Evolutionary conservation across 1,140 invertebrate genomes (phyloP).

Genomic region (Xylocopa sonorina): DNA sequence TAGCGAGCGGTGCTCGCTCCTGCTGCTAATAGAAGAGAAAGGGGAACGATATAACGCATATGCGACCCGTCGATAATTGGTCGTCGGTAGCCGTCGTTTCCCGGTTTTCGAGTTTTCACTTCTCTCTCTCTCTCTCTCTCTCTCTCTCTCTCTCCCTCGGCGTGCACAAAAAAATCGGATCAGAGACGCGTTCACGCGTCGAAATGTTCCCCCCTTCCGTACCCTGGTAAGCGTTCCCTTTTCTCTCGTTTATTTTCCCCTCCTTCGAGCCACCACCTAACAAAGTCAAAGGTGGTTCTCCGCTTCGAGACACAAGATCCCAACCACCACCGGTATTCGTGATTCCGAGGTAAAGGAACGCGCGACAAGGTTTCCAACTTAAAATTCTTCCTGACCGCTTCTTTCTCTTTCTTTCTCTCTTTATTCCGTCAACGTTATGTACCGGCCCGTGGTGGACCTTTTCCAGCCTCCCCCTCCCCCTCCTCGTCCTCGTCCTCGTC

Average conservation of each 20-base stretch:
- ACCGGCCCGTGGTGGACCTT: conserved; percentile 11
- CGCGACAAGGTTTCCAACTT: conserved; percentile 78
- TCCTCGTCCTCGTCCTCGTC: too few relatives aligned
- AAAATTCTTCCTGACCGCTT: conserved; percentile 73
- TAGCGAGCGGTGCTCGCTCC: conserved; percentile 4
- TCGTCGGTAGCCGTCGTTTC: background rate
- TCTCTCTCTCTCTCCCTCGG: too few relatives aligned
- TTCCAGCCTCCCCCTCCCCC: conserved; percentile 33
- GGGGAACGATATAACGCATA: background rate
- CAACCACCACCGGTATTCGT: conserved; percentile 64
- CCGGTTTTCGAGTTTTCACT: background rate
- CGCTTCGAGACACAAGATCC: conserved; percentile 46
- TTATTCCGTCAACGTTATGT: conserved; percentile 11
- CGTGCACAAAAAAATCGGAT: conserved; percentile 43
- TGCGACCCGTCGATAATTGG: conserved; percentile 26
- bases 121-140: too few relatives aligned
- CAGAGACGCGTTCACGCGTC: background rate
- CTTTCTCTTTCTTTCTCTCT: conserved; percentile 39
- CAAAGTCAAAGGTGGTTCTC: conserved; percentile 61
- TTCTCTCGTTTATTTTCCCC: background rate
- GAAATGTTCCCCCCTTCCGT: background rate
- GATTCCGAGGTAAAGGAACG: conserved; percentile 72
- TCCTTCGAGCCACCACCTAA: conserved; percentile 13
- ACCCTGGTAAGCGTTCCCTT: background rate
- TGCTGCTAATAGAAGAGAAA: background rate